Evolutionary conservation across 2,888 invertebrate species (phyloP), one percentile per base, ranked within the genome.

Genomic region (Drosophila monieri): DNA sequence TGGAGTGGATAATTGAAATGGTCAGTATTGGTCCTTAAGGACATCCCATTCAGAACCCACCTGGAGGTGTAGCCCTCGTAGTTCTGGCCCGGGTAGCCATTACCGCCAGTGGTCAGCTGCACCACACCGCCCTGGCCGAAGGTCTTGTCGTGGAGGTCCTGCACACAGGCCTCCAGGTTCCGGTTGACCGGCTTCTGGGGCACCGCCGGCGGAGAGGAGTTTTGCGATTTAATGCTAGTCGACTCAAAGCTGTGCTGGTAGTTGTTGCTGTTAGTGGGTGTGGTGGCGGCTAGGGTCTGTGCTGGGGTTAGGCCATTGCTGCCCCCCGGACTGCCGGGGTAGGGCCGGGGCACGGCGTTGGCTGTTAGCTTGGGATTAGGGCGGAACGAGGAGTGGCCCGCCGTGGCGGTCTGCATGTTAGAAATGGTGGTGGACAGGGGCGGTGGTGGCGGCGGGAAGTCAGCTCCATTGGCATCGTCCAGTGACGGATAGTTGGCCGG

Each of bases 21-120:
- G 1, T 35, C n/a, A 35, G n/a, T n/a, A 35, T 6, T 35, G 6
- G 5, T 35, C 35, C 6, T 6, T 2, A 1, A 14, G 35, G 35
- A 35, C n/a, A n/a, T 14, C 14, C n/a, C 35, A n/a, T 35, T n/a
- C 14, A 35, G n/a, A 15, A 53, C 93, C 93, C 75, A 94, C 94
- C 94, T 94, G 55, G 94, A 94, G 12, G 94, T 94, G 83, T 94
- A 94, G 55, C 94, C 94, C 83, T 94, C 94, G 83, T 94, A 94
- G 74, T 92, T 94, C 76, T 90, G 90, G 27, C 90, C 90, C 25
- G 91, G 90, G 78, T 90, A 89, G 32, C 88, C 83, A 58, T 59
- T 77, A 55, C 81, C 81, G 8, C 77, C 68, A 23, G 90, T 89
- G 25, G 90, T 89, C 32, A 90, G 75, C 58, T 90, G 89, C 25